Evolutionary conservation across 1,140 invertebrate species (phyloP), one percentile per base, ranked within the genome.

Genomic region (Hylaeus anthracinus): DNA sequence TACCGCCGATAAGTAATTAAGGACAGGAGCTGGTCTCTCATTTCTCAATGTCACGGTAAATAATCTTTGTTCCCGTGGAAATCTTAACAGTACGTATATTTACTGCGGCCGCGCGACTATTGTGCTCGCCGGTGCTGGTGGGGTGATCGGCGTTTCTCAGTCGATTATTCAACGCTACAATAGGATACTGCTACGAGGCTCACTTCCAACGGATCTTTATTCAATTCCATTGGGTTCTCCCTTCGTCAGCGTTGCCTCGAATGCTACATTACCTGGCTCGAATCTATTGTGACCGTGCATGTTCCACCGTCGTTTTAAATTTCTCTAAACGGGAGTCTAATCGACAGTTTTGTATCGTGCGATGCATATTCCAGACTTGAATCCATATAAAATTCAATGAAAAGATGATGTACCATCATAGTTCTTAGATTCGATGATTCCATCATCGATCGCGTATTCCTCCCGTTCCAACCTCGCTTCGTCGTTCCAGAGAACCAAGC

Each of bases 11-110:
- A 58, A 73, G 70, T 55, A 79, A 79, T 79, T 79, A 79, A 79
- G 64, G 53, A 26, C 77, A 9, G 53, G 41, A 12, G 3, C 26
- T n/a, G 41, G 41, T 56, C 63, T 37, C 60, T 73, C 77, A 41
- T 79, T 79, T 72, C 65, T 72, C 61, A 73, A 79, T 43, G 77
- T 79, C 70, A 43, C 77, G 61, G 61, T 65, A 73, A 79, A 79
- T 66, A 66, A 79, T 65, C 77, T 45, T 65, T 39, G 61, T 65
- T 51, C 56, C 26, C 61, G 10, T 55, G 64, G 70, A 66, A 79
- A 60, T 79, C 77, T 63, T 66, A 58, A 73, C 65, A 37, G 45
- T 37, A 37, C 65, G 45, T 48, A 48, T n/a, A 48, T 48, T 48
- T n/a, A 10, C n/a, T 3, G n/a, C 65, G 10, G 1, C 12, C 5